Base-by-base conservation (phyloP, 1,140 invertebrate species). In the Nasonia longicornis region DNA sequence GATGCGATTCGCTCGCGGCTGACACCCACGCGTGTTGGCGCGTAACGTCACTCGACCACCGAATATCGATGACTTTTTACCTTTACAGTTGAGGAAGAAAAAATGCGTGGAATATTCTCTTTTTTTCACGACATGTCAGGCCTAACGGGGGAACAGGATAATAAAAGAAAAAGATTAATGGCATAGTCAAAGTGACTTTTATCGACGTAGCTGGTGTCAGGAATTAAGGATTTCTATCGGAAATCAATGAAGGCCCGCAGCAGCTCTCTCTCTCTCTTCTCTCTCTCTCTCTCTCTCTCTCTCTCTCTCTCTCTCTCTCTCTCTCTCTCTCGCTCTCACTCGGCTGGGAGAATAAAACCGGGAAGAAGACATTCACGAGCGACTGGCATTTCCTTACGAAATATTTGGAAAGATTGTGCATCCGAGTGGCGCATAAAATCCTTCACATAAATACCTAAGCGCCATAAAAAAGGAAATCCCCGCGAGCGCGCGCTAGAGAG, bases 371-470 rank as follows among this genome's bases (percentile, higher is more conserved):
- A 45, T 77, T 77, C 42, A 48, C 42, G 38, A 69, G 66, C 42
- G 2, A 0, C 12, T 63, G n/a, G 45, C 45, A 63, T 52, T 72
- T 72, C 29, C 22, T 71, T 31, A 52, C 31, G 48, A 66, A 73
- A 64, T 79, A 79, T 73, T 72, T 73, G 48, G 31, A 45, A 26
- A 20, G 78, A 80, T 72, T 69, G 75, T 20, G 16, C 66, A 58
- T 71, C 64, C 48, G 52, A 58, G 16, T 58, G 78, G 38, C 35
- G 26, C 38, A 74, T 80, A 74, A 79, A 66, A 66, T 58, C 70
- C 26, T 69, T 73, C 22, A 29, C 58, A 48, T 74, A 80, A 80
- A 80, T 80, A 74, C 71, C 63, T 71, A 38, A 31, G 74, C 74
- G 3, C 52, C 22, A n/a, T 64, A 76, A 66, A 64, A 66, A 52